phyloP scores from a whole-genome alignment of 2,888 invertebrate genomes.

The Noctua comes region DNA sequence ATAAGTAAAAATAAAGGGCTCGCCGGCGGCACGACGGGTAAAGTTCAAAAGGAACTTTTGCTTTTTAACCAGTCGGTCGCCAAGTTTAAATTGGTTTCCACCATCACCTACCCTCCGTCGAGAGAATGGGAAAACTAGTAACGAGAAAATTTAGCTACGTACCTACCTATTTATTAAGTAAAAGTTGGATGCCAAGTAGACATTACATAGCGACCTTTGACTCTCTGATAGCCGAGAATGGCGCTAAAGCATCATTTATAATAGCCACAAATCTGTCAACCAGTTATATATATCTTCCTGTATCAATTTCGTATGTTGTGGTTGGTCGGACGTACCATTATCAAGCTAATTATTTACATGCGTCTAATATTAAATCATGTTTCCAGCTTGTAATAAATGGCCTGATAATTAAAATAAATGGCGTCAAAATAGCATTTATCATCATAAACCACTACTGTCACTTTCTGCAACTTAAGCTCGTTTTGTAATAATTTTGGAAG shows the following conservation, averaged over 20 bases:
- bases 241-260: conserved; percentile 59
- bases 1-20: conserved; percentile 84
- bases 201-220: conserved; percentile 40
- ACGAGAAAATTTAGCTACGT: conserved; percentile 76
- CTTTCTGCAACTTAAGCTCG: conserved; percentile 2
- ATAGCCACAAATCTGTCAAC: conserved; percentile 58
- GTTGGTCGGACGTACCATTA: conserved; percentile 44
- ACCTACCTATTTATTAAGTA: conserved; percentile 70
- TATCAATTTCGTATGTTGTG: conserved; percentile 50
- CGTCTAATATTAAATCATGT: conserved; percentile 58
- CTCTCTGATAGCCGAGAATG: conserved; percentile 56
- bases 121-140: conserved; percentile 83
- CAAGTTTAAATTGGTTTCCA: conserved; percentile 88
- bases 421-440: conserved; percentile 47
- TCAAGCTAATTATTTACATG: conserved; percentile 56
- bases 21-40: conserved; percentile 76
- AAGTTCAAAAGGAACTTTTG: conserved; percentile 86
- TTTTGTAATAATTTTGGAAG: conserved; percentile 23
- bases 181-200: conserved; percentile 59
- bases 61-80: conserved; percentile 87
- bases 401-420: conserved; percentile 60
- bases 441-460: conserved; percentile 27
- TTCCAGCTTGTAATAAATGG: conserved; percentile 47
- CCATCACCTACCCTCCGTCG: conserved; percentile 74
- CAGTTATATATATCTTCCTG: conserved; percentile 60